These are phyloP conservation scores for Neodon shergylaensis DNA, from an alignment of 2,113 vertebrate genomes.

Conservation along the genomic window DNA sequence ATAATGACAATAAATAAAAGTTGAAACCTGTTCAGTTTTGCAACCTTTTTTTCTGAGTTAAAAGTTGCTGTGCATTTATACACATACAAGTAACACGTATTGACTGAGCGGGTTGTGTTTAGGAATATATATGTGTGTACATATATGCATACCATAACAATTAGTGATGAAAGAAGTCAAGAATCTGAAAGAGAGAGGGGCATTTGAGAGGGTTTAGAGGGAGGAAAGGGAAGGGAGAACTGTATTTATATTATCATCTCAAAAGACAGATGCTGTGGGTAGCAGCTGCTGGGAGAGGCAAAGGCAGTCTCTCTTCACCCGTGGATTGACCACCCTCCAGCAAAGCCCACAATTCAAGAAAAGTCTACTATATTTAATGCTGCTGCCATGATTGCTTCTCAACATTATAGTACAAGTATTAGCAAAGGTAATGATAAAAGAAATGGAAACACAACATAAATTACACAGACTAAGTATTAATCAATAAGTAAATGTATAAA, in stretches of 20 bases:
- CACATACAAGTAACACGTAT: background rate
- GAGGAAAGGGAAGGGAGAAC: too few species aligned
- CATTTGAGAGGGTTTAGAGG: background rate
- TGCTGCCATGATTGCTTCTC: background rate
- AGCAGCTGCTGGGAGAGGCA: background rate
- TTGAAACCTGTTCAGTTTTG: conserved; percentile 7
- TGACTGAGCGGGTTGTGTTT: background rate
- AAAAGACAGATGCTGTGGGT: background rate
- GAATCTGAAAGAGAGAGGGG: background rate
- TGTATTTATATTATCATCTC: background rate
- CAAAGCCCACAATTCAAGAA: background rate
- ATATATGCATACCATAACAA: background rate
- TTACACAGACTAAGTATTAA: background rate
- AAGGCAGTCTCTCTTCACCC: background rate
- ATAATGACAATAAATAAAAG: conserved; percentile 12
- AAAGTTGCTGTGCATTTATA: background rate
- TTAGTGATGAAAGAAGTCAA: background rate
- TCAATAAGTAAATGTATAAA: background rate
- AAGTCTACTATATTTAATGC: background rate
- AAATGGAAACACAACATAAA: background rate
- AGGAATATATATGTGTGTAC: background rate
- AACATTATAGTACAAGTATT: background rate
- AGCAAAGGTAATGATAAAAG: background rate
- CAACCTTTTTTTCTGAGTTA: background rate
- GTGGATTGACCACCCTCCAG: background rate